Evolutionary conservation across 35 echinoderm and acorn worm genomes (phyloP), one percentile per base, ranked within the genome.

Genomic region (Ophiothrix spiculata): DNA sequence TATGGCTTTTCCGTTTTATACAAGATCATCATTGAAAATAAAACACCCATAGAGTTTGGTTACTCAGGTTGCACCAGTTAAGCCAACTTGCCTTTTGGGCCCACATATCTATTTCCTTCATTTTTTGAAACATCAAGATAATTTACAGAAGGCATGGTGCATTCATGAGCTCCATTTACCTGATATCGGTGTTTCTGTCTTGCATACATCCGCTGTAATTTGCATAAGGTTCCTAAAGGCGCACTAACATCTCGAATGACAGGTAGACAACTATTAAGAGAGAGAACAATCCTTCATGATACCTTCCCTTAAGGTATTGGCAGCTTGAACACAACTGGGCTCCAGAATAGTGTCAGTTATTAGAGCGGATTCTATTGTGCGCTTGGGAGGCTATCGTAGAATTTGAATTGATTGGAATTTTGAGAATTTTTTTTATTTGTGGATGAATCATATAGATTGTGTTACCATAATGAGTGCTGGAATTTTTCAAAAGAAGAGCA

Each of bases 131-230:
- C 60, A 28, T 69, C 60, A 69, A 25, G 60, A 69, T 69, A 69
- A 69, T 69, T 69, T 69, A 69, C 60, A 69, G 60, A 69, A 69
- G 60, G 16, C 60, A 69, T 69, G 10, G 60, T 69, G 60, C 60
- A 69, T 69, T 69, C 60, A 69, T 69, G 60, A 69, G 60, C 60
- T 69, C 60, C 23, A 69, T 69, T 69, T 69, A 69, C 60, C 29
- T 69, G 60, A 69, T 69, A 69, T 28, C 60, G 60, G 60, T 28
- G 23, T 69, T 69, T 69, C 6, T 69, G n/a, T 28, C 60, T 15
- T 69, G 60, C 60, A 69, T 69, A 69, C 60, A 69, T 69, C 60
- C 60, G 60, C 23, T 15, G 60, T 69, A 69, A 69, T 69, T 69
- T 69, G 60, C 60, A 69, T 28, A 28, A n/a, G 23, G 60, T 69